These are phyloP conservation scores for Scopus umbretta DNA, from an alignment of 2,113 vertebrate genomes.

Conservation along the genomic window DNA sequence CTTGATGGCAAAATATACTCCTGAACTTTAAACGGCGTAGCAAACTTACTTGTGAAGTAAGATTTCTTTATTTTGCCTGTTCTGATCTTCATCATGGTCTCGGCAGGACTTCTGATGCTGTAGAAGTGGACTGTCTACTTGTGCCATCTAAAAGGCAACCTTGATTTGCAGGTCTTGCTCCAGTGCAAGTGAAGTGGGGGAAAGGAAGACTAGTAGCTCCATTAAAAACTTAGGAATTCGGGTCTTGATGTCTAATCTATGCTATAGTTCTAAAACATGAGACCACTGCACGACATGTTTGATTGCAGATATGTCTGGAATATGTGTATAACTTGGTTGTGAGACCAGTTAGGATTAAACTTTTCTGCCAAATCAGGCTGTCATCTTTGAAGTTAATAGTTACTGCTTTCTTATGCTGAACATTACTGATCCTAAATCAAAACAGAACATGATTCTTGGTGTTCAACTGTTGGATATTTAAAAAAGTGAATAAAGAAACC, in stretches of 20 bases:
- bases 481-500: not conserved
- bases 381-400: not conserved
- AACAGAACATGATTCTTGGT: not conserved
- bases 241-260: not conserved
- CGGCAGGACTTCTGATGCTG: not conserved
- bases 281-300: not conserved
- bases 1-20: not conserved
- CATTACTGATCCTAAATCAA: not conserved
- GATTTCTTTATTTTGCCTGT: not conserved
- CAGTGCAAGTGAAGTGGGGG: not conserved
- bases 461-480: not conserved
- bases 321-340: not conserved
- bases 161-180: not conserved
- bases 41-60: not conserved
- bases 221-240: not conserved
- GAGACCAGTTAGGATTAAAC: not conserved
- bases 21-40: not conserved
- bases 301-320: not conserved
- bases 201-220: not conserved
- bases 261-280: not conserved
- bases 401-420: not conserved
- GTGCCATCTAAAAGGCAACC: not conserved
- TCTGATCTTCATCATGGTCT: not conserved
- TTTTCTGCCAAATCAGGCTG: not conserved
- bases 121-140: not conserved